phyloP scores from a whole-genome alignment of 2,113 vertebrate genomes.

The Eulemur macaco region DNA sequence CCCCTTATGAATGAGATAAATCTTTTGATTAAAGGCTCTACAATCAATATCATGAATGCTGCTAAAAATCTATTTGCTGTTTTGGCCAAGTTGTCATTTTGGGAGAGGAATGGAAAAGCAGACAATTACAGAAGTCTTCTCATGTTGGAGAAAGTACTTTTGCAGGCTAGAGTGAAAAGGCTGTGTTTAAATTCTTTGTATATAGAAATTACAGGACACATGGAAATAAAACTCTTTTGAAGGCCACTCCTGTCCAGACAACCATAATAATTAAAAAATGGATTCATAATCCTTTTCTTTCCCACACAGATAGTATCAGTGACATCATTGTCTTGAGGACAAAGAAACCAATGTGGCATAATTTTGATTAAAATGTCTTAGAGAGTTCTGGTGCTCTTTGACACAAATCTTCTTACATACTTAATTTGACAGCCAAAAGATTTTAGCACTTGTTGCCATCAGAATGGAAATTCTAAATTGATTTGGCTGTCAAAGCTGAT shows the following conservation, averaged over 20 bases:
- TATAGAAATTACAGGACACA: background rate
- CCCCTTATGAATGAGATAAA: background rate
- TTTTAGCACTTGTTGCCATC: slow-evolving; percentile 38
- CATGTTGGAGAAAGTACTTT: background rate
- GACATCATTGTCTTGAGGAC: slow-evolving; percentile 61
- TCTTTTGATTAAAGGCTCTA: background rate
- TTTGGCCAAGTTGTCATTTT: background rate
- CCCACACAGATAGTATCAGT: slow-evolving; percentile 2
- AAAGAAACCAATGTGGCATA: slow-evolving; percentile 40
- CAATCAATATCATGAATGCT: background rate
- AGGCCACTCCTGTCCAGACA: background rate
- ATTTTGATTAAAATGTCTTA: slow-evolving; percentile 55
- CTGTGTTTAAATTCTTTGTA: background rate
- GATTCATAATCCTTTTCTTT: slow-evolving; percentile 35
- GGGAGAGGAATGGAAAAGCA: background rate
- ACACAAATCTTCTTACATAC: slow-evolving; percentile 31
- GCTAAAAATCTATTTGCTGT: background rate
- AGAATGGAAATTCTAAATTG: slow-evolving; percentile 47
- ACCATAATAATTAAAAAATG: slow-evolving; percentile 13
- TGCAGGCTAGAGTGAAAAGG: background rate
- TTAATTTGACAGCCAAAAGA: slow-evolving; percentile 52
- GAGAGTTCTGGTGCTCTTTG: slow-evolving; percentile 20
- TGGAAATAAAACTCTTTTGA: background rate
- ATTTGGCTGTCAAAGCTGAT: slow-evolving; percentile 49
- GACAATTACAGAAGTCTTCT: background rate